phyloP scores from a whole-genome alignment of 2,113 vertebrate species.

The Phoenicopterus ruber region DNA sequence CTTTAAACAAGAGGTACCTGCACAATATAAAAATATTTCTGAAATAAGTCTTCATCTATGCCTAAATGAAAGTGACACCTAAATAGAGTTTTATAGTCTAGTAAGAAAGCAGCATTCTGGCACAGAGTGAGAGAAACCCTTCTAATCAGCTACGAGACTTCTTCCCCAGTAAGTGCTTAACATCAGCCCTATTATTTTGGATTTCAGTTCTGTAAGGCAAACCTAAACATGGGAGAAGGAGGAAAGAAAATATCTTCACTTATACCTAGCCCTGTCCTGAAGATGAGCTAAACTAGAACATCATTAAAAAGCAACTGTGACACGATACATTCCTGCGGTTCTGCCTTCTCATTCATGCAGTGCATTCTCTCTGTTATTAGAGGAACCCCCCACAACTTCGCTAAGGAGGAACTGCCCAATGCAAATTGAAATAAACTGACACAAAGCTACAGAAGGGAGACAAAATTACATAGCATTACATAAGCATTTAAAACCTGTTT shows the following conservation, averaged over 20 bases:
- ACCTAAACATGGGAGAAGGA: background rate
- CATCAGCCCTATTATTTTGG: background rate
- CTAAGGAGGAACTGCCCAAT: fast-evolving
- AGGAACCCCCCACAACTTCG: fast-evolving
- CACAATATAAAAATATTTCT: background rate
- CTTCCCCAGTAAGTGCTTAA: background rate
- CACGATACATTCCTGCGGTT: fast-evolving
- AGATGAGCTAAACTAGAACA: background rate
- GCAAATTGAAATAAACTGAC: background rate
- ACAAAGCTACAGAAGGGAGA: background rate
- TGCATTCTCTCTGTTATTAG: fast-evolving
- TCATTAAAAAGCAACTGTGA: background rate
- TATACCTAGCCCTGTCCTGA: background rate
- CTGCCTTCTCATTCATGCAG: background rate
- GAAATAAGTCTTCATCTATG: background rate
- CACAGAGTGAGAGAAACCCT: background rate
- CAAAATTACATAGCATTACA: background rate
- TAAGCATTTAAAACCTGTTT: background rate
- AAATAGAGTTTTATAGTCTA: fast-evolving
- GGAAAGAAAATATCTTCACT: background rate
- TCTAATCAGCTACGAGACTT: background rate
- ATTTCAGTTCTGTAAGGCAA: background rate
- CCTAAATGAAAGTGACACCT: background rate
- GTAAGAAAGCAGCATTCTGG: background rate
- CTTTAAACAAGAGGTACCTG: background rate